Percentiles rank a stretch among this genome's conserved stretches.
phyloP scores from a whole-genome alignment of 2,797 vertebrate species.

The Loriculus beryllinus region DNA sequence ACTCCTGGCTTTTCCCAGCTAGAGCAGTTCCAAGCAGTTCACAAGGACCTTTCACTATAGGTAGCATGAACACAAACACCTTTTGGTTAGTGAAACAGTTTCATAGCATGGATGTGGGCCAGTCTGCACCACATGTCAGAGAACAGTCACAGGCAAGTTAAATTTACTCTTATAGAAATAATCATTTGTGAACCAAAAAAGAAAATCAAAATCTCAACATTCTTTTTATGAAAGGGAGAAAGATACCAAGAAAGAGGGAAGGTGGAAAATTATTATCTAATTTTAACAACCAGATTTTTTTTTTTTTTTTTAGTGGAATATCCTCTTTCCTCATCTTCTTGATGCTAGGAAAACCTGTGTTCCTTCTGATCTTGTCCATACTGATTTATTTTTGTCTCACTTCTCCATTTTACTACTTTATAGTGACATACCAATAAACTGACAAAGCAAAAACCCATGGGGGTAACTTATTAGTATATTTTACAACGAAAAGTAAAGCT shows the following conservation, averaged over 20 bases:
- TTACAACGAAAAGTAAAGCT: neutral
- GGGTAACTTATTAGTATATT: neutral
- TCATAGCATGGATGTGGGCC: neutral
- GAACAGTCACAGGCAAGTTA: neutral
- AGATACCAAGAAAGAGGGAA: neutral
- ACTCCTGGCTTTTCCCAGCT: neutral
- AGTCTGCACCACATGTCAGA: neutral
- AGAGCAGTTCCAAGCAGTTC: neutral
- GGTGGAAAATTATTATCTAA: accelerated
- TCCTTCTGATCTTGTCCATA: neutral
- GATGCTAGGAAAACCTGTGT: neutral
- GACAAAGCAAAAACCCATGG: neutral
- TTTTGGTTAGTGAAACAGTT: neutral
- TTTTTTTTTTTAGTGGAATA: neutral
- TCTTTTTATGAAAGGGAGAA: neutral
- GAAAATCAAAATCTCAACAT: neutral
- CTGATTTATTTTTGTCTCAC: neutral
- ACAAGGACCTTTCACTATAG: neutral
- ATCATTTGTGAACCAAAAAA: neutral
- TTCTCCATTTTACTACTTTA: neutral
- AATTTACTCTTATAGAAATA: neutral
- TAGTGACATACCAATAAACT: neutral
- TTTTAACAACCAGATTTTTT: neutral
- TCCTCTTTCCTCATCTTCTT: neutral
- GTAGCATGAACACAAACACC: neutral